Evolutionary conservation across 1,140 invertebrate genomes (phyloP), one percentile per base, ranked within the genome.

Genomic region (Bombus balteatus): DNA sequence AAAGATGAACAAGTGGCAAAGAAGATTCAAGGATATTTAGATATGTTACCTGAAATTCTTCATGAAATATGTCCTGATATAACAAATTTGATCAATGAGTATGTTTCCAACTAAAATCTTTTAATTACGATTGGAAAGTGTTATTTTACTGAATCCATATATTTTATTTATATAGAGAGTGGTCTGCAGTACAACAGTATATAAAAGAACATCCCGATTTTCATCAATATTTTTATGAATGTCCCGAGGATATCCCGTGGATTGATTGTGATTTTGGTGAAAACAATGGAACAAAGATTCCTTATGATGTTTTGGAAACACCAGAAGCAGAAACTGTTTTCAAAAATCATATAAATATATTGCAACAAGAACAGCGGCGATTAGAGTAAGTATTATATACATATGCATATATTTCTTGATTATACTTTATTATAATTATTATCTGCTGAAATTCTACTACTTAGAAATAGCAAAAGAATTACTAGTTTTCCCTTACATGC

Each of bases 301-400:
- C 99, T 5, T 98, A 98, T 92, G 98, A 99, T 93, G 97, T 99
- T 75, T 95, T 99, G 22, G 98, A 98, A 90, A 98, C 98, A 8
- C 97, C 97, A 71, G 98, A 99, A 93, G 98, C 98, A 25, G 98
- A 99, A 94, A 97, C 97, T 1, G 98, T 98, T 15, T 99, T 98
- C 94, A 98, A 98, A 93, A 98, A 98, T 92, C 98, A 98, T 95
- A 96, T 99, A 41, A 98, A 98, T 93, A 97, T 97, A 75, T 96
- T 99, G 43, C 98, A 99, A 92, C 98, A 98, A 93, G 98, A 99
- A 93, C 97, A 98, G 92, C 97, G 98, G 93, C 97, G 98, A 95
- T 96, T 97, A 92, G 98, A 99, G 98, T 99, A 96, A 97, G 98
- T 96, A 74, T 68, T 41, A 37, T 18, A 59, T 78, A 39, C 22